Percentiles rank a stretch among this genome's conserved stretches.
Conservation (phyloP, 2,113 vertebrate species). For the Typhlomys cinereus region DNA sequence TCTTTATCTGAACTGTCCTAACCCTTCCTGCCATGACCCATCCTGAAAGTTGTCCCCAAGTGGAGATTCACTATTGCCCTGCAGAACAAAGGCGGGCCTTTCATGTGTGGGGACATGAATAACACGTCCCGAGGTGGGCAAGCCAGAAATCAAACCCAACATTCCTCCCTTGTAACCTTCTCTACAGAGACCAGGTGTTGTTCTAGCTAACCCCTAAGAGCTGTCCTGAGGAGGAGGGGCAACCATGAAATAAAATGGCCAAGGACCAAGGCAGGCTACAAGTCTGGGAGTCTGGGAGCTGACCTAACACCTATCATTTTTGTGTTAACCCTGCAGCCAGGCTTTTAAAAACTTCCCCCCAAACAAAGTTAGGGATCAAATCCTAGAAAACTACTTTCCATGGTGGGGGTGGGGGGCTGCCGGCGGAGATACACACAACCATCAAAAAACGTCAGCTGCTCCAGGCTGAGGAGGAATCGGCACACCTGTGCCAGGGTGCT, state of each 20-base stretch:
- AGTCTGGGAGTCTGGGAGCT: background rate
- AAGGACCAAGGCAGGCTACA: background rate
- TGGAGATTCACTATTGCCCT: background rate
- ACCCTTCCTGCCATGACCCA: background rate
- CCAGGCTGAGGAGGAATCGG: conserved; percentile 69
- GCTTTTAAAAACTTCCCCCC: conserved; percentile 55
- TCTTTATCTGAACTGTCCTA: background rate
- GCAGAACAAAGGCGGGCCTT: conserved; percentile 16
- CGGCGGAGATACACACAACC: conserved; percentile 33
- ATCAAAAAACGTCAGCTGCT: conserved; percentile 78
- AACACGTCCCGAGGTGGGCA: background rate
- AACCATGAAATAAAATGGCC: background rate
- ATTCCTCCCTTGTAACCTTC: background rate
- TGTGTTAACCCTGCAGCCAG: background rate
- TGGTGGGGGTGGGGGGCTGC: background rate
- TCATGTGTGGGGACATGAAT: background rate
- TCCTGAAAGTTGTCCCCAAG: conserved; percentile 10
- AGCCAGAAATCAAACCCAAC: background rate
- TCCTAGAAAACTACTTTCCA: conserved; percentile 40
- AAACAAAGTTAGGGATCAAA: conserved; percentile 38
- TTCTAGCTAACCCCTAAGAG: background rate
- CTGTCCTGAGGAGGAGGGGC: background rate
- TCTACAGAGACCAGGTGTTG: background rate
- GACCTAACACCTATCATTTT: background rate
- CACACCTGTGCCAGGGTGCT: conserved; percentile 82